A percentile compares a stretch with the other conserved stretches of the same genome.
Evolutionary conservation across 2,113 vertebrate species (phyloP).

Genomic region (Camelus bactrianus): DNA sequence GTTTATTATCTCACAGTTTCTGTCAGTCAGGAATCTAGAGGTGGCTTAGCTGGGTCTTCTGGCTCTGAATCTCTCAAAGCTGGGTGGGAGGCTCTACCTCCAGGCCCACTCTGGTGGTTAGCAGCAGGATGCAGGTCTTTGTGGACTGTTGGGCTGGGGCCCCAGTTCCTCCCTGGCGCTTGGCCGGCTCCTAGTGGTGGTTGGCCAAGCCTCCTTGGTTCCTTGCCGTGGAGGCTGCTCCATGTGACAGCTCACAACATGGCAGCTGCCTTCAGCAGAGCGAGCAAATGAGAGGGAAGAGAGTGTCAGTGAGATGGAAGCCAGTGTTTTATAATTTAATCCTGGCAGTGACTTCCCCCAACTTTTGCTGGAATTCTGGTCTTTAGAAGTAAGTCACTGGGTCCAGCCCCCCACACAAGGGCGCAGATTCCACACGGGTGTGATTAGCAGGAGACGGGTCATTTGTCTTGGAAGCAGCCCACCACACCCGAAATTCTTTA

Average conservation of each 20-base stretch:
- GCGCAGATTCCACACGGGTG: accelerated
- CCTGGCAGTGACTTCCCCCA: neutral
- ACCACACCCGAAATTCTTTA: neutral
- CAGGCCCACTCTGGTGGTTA: neutral
- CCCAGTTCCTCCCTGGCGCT: neutral
- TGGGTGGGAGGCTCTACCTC: neutral
- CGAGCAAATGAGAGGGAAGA: neutral
- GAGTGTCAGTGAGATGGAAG: neutral
- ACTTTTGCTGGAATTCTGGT: neutral
- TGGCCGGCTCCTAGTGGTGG: neutral
- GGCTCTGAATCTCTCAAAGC: neutral
- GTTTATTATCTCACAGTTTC: neutral
- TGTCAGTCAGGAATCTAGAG: neutral
- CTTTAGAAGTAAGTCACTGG: neutral
- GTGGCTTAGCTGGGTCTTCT: neutral
- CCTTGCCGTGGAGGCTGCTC: neutral
- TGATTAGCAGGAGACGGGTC: neutral
- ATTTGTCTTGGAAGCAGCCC: neutral
- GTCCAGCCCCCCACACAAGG: neutral
- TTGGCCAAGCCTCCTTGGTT: neutral
- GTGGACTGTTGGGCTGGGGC: neutral
- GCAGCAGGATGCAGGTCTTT: neutral
- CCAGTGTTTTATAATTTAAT: neutral
- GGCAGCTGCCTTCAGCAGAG: neutral
- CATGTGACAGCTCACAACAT: neutral